Percentiles rank a stretch among this genome's conserved stretches.
These are phyloP conservation scores for Caenorhabditis macrosperma DNA, from an alignment of 2,888 invertebrate species.

Conservation along the genomic window DNA sequence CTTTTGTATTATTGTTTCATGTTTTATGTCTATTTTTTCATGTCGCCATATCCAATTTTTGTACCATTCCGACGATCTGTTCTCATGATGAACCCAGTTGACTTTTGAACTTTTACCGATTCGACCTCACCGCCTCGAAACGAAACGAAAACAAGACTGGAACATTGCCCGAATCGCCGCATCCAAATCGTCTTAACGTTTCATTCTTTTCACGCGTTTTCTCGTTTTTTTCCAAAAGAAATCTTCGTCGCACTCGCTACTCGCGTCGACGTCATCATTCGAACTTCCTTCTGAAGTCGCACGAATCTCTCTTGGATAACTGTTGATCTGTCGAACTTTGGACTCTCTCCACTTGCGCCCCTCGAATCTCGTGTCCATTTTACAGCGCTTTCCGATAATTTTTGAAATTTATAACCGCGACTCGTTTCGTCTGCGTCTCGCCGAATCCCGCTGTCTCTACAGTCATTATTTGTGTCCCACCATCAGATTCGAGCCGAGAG, in stretches of 20 bases:
- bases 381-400: slow-evolving; percentile 6
- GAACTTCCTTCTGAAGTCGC: neutral
- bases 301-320: too few relatives aligned
- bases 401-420: slow-evolving; percentile 1
- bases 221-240: neutral
- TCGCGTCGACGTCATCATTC: slow-evolving; percentile 1
- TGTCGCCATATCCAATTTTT: neutral
- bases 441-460: neutral
- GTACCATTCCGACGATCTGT: neutral
- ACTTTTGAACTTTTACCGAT: slow-evolving; percentile 15
- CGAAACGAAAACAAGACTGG: slow-evolving; percentile 10
- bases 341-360: neutral
- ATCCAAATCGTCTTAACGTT: slow-evolving; percentile 52
- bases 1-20: neutral
- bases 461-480: neutral
- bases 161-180: neutral
- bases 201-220: slow-evolving; percentile 16
- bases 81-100: slow-evolving; percentile 5
- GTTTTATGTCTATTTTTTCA: slow-evolving; percentile 3
- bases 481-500: neutral
- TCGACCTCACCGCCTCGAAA: neutral
- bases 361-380: neutral
- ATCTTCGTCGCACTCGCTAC: neutral
- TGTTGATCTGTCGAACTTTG: neutral
- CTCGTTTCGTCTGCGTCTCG: slow-evolving; percentile 4